Evolutionary conservation across 2,797 vertebrate genomes (phyloP).

Genomic region (Enteromius treurensis): DNA sequence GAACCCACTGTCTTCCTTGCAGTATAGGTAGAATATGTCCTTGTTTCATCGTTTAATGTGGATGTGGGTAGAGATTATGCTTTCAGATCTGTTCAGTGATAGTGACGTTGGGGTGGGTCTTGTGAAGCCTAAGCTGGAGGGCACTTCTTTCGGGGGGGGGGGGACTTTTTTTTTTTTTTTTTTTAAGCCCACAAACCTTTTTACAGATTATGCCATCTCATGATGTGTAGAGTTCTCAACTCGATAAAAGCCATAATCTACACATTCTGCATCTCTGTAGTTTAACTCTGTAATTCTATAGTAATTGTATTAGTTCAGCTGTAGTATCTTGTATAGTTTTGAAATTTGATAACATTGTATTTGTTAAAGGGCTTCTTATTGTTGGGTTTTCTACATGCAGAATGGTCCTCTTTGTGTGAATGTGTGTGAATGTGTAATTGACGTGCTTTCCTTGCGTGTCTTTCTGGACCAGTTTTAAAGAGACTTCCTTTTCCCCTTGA

Average conservation of each 20-base stretch:
- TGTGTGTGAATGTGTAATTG: slow-evolving; percentile 50
- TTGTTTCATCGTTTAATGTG: slow-evolving; percentile 24
- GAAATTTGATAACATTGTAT: slow-evolving; percentile 61
- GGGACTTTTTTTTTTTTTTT: slow-evolving; percentile 12
- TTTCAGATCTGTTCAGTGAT: slow-evolving; percentile 8
- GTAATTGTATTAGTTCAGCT: slow-evolving; percentile 59
- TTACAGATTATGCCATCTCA: slow-evolving; percentile 46
- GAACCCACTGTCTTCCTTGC: slow-evolving; percentile 52
- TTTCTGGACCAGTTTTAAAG: slow-evolving; percentile 41
- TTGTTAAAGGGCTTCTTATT: slow-evolving; percentile 69
- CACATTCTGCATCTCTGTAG: slow-evolving; percentile 54
- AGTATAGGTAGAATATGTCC: slow-evolving; percentile 43
- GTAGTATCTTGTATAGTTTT: slow-evolving; percentile 63
- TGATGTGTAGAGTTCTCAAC: slow-evolving; percentile 61
- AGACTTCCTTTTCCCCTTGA: slow-evolving; percentile 20
- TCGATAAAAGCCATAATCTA: slow-evolving; percentile 71
- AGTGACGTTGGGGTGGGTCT: background rate
- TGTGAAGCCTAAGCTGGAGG: slow-evolving; percentile 6
- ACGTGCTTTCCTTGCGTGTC: slow-evolving; percentile 32
- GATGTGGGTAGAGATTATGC: slow-evolving; percentile 33
- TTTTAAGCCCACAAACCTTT: slow-evolving; percentile 44
- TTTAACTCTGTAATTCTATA: slow-evolving; percentile 49
- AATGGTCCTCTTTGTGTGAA: slow-evolving; percentile 22
- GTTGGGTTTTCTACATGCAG: slow-evolving; percentile 60
- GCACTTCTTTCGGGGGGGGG: slow-evolving; percentile 1